Conservation (phyloP, 2,888 invertebrate genomes). For the Nomada hirtipes region DNA sequence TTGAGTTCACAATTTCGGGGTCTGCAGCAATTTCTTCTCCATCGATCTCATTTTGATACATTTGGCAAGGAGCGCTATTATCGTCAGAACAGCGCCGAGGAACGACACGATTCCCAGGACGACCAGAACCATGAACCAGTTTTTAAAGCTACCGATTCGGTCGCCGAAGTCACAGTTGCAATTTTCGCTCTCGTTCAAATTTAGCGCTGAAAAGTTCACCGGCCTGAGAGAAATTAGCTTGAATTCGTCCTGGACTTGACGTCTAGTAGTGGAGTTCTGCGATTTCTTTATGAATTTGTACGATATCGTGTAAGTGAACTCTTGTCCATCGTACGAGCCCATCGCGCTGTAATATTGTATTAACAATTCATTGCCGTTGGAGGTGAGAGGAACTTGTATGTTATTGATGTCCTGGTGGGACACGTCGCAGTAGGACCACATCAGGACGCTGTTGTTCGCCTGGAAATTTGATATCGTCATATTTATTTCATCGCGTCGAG, state of each 20-base stretch:
- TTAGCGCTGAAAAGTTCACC: conserved; percentile 77
- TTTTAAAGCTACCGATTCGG: conserved; percentile 78
- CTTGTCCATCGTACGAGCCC: conserved; percentile 78
- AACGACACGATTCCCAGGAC: conserved; percentile 78
- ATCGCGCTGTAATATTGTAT: conserved; percentile 78
- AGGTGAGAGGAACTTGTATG: conserved; percentile 78
- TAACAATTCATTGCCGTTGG: conserved; percentile 74
- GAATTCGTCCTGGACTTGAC: conserved; percentile 69
- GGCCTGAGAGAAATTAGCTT: conserved; percentile 77
- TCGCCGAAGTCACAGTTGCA: conserved; percentile 79
- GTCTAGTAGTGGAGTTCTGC: conserved; percentile 67
- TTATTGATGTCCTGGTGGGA: conserved; percentile 79
- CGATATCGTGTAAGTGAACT: conserved; percentile 78
- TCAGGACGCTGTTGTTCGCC: conserved; percentile 72
- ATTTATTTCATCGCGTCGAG: not conserved
- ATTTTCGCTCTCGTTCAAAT: conserved; percentile 75
- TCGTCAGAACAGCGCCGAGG: conserved; percentile 76
- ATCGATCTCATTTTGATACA: conserved; percentile 75
- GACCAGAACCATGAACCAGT: conserved; percentile 79
- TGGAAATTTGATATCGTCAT: conserved; percentile 36
- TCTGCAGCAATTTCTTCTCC: conserved; percentile 78
- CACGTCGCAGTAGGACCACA: conserved; percentile 80
- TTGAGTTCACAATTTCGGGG: conserved; percentile 72
- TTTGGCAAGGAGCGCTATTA: conserved; percentile 75
- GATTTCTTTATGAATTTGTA: conserved; percentile 75